These are phyloP conservation scores for Dioctria linearis DNA, from an alignment of 2,888 invertebrate genomes.

Conservation along the genomic window DNA sequence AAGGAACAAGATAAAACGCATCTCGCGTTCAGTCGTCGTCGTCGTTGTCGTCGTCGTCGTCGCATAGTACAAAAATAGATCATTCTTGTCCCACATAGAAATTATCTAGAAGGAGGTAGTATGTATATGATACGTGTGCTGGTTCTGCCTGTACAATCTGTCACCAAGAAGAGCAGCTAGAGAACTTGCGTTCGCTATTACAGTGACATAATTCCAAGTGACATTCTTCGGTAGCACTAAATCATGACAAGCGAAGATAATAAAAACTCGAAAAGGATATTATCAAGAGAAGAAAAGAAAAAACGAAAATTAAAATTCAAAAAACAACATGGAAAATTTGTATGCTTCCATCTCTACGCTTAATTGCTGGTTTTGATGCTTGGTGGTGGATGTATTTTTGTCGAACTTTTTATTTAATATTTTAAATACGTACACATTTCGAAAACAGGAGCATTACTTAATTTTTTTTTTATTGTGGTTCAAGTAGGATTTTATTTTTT, in stretches of 20 bases:
- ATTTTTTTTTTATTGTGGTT: too few species aligned
- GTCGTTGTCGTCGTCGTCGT: background rate
- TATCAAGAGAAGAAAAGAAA: slow-evolving; percentile 26
- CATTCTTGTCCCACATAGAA: slow-evolving; percentile 5
- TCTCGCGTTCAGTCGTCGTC: background rate
- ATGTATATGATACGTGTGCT: background rate
- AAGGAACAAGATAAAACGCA: slow-evolving; percentile 38
- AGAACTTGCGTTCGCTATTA: slow-evolving; percentile 38
- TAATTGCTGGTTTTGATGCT: background rate
- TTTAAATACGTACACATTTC: too few species aligned
- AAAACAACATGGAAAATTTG: background rate
- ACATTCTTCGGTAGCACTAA: slow-evolving; percentile 54
- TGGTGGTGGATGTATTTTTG: too few species aligned
- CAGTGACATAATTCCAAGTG: slow-evolving; percentile 54
- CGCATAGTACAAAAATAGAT: slow-evolving; percentile 34
- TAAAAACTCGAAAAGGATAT: background rate
- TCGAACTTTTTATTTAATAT: too few species aligned
- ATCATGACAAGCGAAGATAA: slow-evolving; percentile 47
- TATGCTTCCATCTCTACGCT: background rate
- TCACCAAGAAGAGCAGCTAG: slow-evolving; percentile 17
- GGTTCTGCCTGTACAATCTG: background rate
- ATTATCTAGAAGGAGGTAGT: background rate
- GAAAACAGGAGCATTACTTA: too few species aligned
- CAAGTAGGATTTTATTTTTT: too few species aligned
- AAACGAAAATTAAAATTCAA: background rate